Evolutionary conservation across 2,113 vertebrate genomes (phyloP), one percentile per base, ranked within the genome.

Genomic region (Phaethornis superciliosus): DNA sequence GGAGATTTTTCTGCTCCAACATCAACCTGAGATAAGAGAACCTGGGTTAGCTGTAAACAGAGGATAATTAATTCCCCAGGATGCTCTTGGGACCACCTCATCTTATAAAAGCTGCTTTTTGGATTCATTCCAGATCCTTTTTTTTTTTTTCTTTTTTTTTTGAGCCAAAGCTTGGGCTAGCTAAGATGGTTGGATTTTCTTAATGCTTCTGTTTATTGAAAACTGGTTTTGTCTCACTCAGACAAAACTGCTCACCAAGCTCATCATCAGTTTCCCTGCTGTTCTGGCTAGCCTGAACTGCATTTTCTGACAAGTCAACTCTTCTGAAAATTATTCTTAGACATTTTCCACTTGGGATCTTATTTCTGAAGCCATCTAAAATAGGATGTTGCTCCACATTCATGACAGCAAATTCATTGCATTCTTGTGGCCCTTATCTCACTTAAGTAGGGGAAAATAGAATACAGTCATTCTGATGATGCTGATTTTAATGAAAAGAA

Each of bases 301-400:
- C 55, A 3, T 86, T 84, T 83, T 47, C 81, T 91, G 84, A 42
- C 77, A 81, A 49, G 55, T 60, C 67, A 77, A 42, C 55, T 30
- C 55, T 83, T 56, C 60, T 87, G 74, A 11, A 42, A 85, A 87
- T 89, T 87, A 91, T 94, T 94, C 89, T 81, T 65, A 44, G 84
- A 16, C 2, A 2, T 84, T 82, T 93, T 76, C 92, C 85, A 79
- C 88, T 28, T 63, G 78, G 65, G 81, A 91, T 67, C 60, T 91
- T 47, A 6, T 82, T 95, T 76, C 85, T 82, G 79, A 56, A 88
- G 67, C 77, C 88, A 68, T 67, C 85, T 51, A 64, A 85, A 89
- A 42, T n/a, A 75, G 85, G 81, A 46, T 55, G 33, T 44, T 82
- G 94, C 79, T 91, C 70, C 79, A 89, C 79, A 88, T 85, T 67